Percentiles rank a stretch among this genome's conserved stretches.
Evolutionary conservation across 2,888 invertebrate genomes (phyloP).

Genomic region (Carabus problematicus): DNA sequence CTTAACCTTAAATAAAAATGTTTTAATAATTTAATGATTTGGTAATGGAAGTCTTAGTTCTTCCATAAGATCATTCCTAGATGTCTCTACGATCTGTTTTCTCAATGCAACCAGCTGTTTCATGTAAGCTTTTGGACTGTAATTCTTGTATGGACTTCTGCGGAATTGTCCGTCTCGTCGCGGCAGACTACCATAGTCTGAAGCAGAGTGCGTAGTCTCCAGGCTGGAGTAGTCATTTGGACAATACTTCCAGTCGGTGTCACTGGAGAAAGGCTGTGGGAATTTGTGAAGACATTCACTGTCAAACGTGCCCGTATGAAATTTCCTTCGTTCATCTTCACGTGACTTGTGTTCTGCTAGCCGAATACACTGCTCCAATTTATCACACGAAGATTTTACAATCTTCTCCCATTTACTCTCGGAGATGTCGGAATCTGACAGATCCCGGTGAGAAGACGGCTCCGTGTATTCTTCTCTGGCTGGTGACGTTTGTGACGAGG

Average conservation of each 20-base stretch:
- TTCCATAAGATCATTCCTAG: conserved; percentile 55
- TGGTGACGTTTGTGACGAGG: conserved; percentile 49
- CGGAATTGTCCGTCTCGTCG: conserved; percentile 49
- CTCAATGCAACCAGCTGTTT: conserved; percentile 66
- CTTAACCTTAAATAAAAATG: too few relatives aligned
- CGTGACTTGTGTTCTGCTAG: conserved; percentile 42
- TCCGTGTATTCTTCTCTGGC: conserved; percentile 10
- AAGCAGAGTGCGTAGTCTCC: conserved; percentile 54
- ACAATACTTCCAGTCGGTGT: conserved; percentile 45
- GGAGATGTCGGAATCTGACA: conserved; percentile 47
- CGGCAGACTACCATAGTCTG: conserved; percentile 58
- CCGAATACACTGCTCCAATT: conserved; percentile 54
- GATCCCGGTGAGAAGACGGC: conserved; percentile 45
- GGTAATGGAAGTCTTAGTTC: conserved; percentile 24
- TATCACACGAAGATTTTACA: conserved; percentile 54
- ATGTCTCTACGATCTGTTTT: conserved; percentile 63
- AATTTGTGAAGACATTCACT: conserved; percentile 44
- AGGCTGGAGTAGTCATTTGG: conserved; percentile 53
- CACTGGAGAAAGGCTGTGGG: conserved; percentile 46
- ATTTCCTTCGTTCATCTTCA: conserved; percentile 3
- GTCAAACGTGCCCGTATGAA: neutral
- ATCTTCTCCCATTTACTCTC: conserved; percentile 56
- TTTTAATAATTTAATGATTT: conserved; percentile 12
- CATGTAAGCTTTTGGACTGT: conserved; percentile 65
- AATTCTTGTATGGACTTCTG: conserved; percentile 47